Conservation (phyloP, 2,888 invertebrate genomes). For the Dexiosoma caninum region DNA sequence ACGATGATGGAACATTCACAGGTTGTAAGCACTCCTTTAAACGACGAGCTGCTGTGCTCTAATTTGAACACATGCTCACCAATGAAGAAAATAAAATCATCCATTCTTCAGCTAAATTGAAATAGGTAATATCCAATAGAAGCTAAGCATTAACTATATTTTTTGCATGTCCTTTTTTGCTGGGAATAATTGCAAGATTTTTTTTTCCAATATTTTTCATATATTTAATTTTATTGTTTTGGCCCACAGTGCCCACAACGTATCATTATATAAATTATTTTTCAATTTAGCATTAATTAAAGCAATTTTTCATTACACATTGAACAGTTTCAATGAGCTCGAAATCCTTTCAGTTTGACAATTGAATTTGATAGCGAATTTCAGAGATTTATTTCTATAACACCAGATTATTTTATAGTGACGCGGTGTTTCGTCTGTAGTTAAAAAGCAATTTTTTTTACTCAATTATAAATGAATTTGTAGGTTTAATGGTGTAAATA, state of each 20-base stretch:
- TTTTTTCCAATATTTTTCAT: too few species aligned
- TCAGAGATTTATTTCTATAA: background rate
- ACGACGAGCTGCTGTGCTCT: too few species aligned
- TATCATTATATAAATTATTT: background rate
- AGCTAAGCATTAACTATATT: too few species aligned
- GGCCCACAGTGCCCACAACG: background rate
- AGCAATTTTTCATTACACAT: background rate
- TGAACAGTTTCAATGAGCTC: background rate
- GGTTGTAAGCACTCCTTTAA: too few species aligned
- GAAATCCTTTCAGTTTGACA: constrained; percentile 23
- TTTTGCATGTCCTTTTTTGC: too few species aligned
- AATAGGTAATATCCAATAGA: too few species aligned
- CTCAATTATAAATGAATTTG: constrained; percentile 15
- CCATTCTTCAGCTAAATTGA: too few species aligned
- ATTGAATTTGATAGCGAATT: constrained; percentile 21
- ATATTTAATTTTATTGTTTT: background rate
- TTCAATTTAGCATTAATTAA: background rate
- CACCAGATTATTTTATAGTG: background rate
- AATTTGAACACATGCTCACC: too few species aligned
- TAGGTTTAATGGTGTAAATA: background rate
- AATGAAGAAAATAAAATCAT: too few species aligned
- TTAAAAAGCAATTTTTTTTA: background rate
- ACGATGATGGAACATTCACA: too few species aligned
- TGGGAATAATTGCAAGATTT: too few species aligned
- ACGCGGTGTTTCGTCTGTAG: background rate